phyloP scores from a whole-genome alignment of 2,888 invertebrate species.

The Catocala sponsa region DNA sequence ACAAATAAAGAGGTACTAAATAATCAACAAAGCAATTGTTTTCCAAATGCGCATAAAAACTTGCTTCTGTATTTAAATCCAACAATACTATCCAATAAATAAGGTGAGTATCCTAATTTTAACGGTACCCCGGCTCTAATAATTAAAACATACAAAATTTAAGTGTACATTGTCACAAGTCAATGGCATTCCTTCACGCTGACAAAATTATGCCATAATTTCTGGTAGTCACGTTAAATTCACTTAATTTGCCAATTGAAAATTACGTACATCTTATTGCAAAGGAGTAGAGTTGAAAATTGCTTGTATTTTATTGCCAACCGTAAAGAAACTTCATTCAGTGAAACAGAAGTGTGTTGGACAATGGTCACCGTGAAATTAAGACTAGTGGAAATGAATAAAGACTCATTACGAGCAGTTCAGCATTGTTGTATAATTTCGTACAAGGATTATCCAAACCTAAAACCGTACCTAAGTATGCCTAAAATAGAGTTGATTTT shows the following conservation, averaged over 20 bases:
- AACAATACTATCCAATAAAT: slow-evolving; percentile 10
- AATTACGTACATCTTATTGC: slow-evolving; percentile 28
- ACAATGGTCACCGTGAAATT: slow-evolving; percentile 75
- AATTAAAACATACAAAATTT: slow-evolving; percentile 57
- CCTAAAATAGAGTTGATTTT: neutral
- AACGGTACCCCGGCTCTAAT: slow-evolving; percentile 38
- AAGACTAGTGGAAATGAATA: slow-evolving; percentile 70
- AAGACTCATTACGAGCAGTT: slow-evolving; percentile 66
- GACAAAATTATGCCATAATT: slow-evolving; percentile 57
- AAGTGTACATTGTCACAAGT: slow-evolving; percentile 53
- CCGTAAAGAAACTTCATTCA: slow-evolving; percentile 58
- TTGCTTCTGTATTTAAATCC: slow-evolving; percentile 16
- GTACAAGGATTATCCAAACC: slow-evolving; percentile 8
- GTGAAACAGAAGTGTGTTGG: slow-evolving; percentile 69
- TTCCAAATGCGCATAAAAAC: slow-evolving; percentile 16
- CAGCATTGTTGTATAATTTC: slow-evolving; percentile 46
- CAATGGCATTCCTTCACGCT: slow-evolving; percentile 64
- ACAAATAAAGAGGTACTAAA: neutral
- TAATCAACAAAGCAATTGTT: slow-evolving; percentile 27
- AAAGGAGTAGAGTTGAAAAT: slow-evolving; percentile 45
- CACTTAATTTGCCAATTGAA: slow-evolving; percentile 37
- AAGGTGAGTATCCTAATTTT: slow-evolving; percentile 28
- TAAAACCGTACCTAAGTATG: slow-evolving; percentile 1
- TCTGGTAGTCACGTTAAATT: slow-evolving; percentile 60
- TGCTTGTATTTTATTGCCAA: slow-evolving; percentile 22